These are phyloP conservation scores for Notolabrus celidotus DNA, from an alignment of 2,797 vertebrate genomes.

Conservation along the genomic window DNA sequence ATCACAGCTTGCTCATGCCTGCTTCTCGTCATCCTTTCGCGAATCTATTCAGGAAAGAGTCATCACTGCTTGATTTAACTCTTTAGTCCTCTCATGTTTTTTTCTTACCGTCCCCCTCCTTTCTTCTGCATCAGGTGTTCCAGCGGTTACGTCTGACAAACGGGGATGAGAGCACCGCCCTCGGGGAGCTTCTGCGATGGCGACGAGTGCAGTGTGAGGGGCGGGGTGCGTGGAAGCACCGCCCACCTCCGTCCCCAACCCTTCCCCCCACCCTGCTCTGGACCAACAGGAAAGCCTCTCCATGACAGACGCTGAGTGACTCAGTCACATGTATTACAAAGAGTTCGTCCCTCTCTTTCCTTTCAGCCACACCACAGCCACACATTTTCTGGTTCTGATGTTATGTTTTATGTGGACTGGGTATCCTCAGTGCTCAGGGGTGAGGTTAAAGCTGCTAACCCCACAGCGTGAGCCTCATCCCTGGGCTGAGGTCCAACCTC, in stretches of 20 bases:
- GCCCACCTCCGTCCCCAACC: constrained; percentile 82
- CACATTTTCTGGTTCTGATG: constrained; percentile 19
- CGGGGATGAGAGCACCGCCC: constrained; percentile 86
- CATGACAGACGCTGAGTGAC: constrained; percentile 56
- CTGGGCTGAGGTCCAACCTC: constrained; percentile 48
- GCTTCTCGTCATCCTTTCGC: constrained; percentile 16
- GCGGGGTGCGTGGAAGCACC: constrained; percentile 85
- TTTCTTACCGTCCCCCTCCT: not conserved
- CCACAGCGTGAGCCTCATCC: constrained; percentile 43
- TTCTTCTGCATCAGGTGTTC: constrained; percentile 82
- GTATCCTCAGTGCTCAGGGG: constrained; percentile 34
- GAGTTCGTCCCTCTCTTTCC: constrained; percentile 17
- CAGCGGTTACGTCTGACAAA: constrained; percentile 88
- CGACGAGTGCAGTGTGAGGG: constrained; percentile 90
- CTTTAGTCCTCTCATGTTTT: not conserved
- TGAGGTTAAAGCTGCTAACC: too few species aligned
- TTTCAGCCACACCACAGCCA: constrained; percentile 24
- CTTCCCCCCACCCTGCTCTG: constrained; percentile 87
- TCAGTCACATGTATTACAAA: constrained; percentile 9
- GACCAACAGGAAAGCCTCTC: constrained; percentile 89
- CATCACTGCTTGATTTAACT: constrained; percentile 1
- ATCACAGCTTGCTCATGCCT: constrained; percentile 31
- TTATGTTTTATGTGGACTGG: constrained; percentile 45
- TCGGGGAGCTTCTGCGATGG: constrained; percentile 91
- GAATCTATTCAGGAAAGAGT: not conserved